Percentiles rank a stretch among this genome's conserved stretches.
Conservation (phyloP, 2,113 vertebrate genomes). For the Emydocephalus ijimae region DNA sequence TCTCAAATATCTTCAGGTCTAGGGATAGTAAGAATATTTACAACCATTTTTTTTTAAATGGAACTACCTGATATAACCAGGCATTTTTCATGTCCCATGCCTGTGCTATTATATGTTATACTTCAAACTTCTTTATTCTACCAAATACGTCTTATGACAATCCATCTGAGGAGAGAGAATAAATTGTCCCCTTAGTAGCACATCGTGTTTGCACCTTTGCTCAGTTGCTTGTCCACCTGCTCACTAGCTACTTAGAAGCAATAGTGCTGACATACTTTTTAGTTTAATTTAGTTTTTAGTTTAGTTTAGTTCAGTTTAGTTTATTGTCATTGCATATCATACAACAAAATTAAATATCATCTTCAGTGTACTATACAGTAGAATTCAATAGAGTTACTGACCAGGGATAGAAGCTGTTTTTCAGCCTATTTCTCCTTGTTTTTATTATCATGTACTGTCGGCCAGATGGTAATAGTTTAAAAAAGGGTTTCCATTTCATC, state of each 20-base stretch:
- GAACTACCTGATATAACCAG: neutral
- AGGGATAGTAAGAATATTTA: neutral
- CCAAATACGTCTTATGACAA: neutral
- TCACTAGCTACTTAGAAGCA: neutral
- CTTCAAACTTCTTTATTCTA: neutral
- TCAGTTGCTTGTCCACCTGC: neutral
- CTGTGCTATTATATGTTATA: neutral
- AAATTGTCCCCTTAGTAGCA: neutral
- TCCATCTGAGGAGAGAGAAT: neutral
- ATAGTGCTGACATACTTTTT: neutral
- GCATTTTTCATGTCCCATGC: neutral
- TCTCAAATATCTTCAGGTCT: neutral
- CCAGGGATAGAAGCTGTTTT: no score
- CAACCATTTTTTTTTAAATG: neutral
- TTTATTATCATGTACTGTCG: no score
- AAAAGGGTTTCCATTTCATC: neutral
- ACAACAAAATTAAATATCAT: no score
- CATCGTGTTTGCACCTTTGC: neutral
- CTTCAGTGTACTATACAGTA: no score
- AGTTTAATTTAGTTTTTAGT: no score
- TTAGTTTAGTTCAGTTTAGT: no score
- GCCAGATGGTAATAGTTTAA: no score
- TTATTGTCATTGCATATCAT: no score
- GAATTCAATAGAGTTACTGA: no score
- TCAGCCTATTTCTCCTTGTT: no score